phyloP scores from a whole-genome alignment of 1,140 invertebrate genomes.

The Oryctes rhinoceros region DNA sequence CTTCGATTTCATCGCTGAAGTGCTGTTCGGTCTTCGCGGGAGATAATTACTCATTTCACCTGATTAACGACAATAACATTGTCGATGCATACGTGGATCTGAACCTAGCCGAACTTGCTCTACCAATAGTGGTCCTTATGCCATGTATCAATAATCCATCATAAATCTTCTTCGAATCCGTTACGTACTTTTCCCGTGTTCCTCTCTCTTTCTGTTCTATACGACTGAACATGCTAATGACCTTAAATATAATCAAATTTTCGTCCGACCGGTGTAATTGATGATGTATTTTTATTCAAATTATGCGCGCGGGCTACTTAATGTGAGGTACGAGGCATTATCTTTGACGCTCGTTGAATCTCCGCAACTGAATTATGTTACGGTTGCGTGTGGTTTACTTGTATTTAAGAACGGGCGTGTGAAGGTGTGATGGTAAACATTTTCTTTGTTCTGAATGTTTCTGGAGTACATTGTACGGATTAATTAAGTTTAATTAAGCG shows the following conservation, averaged over 20 bases:
- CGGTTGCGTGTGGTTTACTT: neutral
- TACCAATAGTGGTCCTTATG: neutral
- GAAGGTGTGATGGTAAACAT: neutral
- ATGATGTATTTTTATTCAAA: slow-evolving; percentile 34
- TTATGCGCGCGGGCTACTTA: neutral
- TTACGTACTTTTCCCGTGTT: neutral
- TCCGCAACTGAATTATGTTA: slow-evolving; percentile 7
- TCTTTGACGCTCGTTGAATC: neutral
- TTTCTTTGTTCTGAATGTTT: too few species aligned
- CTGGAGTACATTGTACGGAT: too few species aligned
- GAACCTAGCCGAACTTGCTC: neutral
- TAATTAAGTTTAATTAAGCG: too few species aligned
- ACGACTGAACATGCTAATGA: neutral
- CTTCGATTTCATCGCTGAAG: neutral
- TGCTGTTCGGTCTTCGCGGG: neutral
- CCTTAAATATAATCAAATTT: slow-evolving; percentile 25
- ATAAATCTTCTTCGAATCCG: slow-evolving; percentile 5
- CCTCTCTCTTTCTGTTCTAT: neutral
- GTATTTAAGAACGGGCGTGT: neutral
- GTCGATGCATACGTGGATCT: neutral
- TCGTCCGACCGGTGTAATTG: slow-evolving; percentile 24
- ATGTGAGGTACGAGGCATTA: slow-evolving; percentile 11
- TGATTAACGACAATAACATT: neutral
- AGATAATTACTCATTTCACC: slow-evolving; percentile 1
- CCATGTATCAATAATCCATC: slow-evolving; percentile 16